A percentile compares a stretch with the other conserved stretches of the same genome.
Conservation (phyloP, 2,797 vertebrate species). For the Basileuterus tristriatus region DNA sequence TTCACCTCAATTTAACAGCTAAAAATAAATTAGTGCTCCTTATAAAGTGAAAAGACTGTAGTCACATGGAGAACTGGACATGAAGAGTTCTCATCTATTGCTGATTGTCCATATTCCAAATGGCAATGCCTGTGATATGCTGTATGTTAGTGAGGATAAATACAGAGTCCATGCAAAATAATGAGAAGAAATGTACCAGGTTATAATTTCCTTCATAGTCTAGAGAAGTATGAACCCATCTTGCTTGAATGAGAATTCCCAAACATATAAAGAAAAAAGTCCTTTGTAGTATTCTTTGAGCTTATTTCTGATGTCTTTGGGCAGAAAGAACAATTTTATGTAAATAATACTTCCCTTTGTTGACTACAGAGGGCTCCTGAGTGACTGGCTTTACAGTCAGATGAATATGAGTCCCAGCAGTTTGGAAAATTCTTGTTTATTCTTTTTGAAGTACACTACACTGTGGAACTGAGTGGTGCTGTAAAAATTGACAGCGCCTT, state of each 20-base stretch:
- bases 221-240: not conserved
- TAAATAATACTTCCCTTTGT: not conserved
- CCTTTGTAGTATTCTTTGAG: not conserved
- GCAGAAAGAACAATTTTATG: not conserved
- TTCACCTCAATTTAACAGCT: not conserved
- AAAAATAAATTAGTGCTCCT: not conserved
- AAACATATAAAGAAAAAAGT: not conserved
- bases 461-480: not conserved
- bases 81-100: not conserved
- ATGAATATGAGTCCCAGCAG: not conserved
- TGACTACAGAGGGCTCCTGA: not conserved
- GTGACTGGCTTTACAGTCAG: not conserved
- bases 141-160: fast-evolving
- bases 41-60: not conserved
- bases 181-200: not conserved
- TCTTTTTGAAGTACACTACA: not conserved
- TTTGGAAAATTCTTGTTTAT: not conserved
- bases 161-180: not conserved
- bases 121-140: fast-evolving
- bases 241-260: not conserved
- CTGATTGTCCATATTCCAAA: not conserved
- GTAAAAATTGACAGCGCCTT: not conserved
- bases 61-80: not conserved
- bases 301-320: not conserved
- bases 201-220: not conserved